Percentiles rank a stretch among this genome's conserved stretches.
Conservation (phyloP, 2,888 invertebrate species). For the Brassicogethes aeneus region DNA sequence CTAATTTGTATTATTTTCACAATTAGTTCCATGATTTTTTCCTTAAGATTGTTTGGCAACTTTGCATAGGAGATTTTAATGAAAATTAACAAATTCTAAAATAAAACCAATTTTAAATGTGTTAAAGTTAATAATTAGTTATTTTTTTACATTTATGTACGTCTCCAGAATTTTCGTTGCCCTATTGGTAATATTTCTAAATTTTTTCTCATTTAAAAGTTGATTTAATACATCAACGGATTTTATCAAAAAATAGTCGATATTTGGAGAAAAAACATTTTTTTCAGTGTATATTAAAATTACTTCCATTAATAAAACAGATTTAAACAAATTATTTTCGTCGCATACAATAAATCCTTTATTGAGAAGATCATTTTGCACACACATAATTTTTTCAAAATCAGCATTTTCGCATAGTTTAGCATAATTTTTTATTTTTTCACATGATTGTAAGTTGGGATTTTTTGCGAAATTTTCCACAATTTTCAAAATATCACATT, state of each 20-base stretch:
- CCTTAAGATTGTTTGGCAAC: too few species aligned
- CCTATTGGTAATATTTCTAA: slow-evolving; percentile 9
- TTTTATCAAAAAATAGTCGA: too few species aligned
- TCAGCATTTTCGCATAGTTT: not conserved
- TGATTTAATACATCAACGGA: too few species aligned
- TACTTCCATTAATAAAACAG: too few species aligned
- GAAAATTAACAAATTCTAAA: not conserved
- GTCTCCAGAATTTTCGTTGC: slow-evolving; percentile 21
- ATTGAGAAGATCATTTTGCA: too few species aligned
- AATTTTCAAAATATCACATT: not conserved
- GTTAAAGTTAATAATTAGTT: not conserved
- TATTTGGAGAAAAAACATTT: too few species aligned
- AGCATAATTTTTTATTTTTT: not conserved
- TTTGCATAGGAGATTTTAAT: not conserved
- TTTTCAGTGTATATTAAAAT: too few species aligned
- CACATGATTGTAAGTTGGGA: not conserved
- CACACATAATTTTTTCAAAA: too few species aligned
- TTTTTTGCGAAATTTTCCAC: not conserved
- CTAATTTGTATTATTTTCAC: slow-evolving; percentile 22
- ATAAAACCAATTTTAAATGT: not conserved
- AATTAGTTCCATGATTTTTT: slow-evolving; percentile 11
- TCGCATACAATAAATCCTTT: too few species aligned
- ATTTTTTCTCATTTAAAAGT: too few species aligned
- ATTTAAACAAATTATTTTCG: too few species aligned
- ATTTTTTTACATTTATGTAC: slow-evolving; percentile 26